Evolutionary conservation across 2,888 invertebrate species (phyloP).

Genomic region (Cantharis rufa): DNA sequence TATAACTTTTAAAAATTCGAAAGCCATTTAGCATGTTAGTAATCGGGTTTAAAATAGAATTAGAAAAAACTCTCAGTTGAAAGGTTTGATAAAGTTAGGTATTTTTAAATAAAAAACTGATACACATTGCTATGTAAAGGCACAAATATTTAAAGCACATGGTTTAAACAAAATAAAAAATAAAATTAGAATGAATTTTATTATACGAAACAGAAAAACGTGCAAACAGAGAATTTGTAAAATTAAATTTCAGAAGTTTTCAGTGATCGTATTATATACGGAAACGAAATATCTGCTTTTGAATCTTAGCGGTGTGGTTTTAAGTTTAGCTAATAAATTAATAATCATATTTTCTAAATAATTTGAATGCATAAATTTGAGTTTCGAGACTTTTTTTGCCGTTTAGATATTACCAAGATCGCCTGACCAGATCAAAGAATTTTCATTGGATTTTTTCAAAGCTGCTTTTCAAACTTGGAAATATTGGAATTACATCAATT

Average conservation of each 20-base stretch:
- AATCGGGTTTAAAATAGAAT: neutral
- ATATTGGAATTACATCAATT: too few relatives aligned
- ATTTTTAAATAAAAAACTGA: neutral
- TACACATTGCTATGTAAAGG: neutral
- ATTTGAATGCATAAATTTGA: neutral
- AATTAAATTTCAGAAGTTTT: neutral
- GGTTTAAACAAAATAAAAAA: neutral
- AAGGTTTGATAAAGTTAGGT: neutral
- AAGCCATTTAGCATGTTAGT: neutral
- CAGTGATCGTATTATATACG: neutral
- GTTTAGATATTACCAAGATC: too few relatives aligned
- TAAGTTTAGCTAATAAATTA: neutral
- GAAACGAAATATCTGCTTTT: neutral
- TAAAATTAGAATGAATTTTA: neutral
- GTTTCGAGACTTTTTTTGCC: too few relatives aligned
- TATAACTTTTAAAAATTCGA: neutral
- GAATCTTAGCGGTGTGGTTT: neutral
- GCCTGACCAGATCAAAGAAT: too few relatives aligned
- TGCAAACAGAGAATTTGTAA: neutral
- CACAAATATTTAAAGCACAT: neutral
- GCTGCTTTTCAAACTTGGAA: too few relatives aligned
- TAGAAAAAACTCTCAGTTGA: neutral
- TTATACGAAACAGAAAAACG: neutral
- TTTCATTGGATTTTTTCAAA: too few relatives aligned
- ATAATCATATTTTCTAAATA: neutral